A percentile compares a stretch with the other conserved stretches of the same genome.
Conservation (phyloP, 2,888 invertebrate genomes). For the Macaria notata region DNA sequence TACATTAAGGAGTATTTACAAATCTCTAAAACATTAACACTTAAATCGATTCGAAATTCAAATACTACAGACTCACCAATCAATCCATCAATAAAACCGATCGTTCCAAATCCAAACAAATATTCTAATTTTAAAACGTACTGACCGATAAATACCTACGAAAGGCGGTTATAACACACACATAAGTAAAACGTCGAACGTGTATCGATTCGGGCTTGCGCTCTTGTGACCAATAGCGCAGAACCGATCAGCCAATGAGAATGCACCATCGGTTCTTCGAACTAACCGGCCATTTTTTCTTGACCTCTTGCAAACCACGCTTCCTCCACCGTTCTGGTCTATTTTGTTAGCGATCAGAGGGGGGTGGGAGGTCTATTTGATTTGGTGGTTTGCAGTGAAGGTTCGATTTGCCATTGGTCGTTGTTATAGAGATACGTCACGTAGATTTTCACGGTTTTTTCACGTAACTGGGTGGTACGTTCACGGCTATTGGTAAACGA, state of each 20-base stretch:
- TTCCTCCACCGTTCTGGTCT: slow-evolving; percentile 24
- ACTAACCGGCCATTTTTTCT: slow-evolving; percentile 37
- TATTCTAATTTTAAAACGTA: slow-evolving; percentile 42
- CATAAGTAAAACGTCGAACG: slow-evolving; percentile 36
- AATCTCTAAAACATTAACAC: too few species aligned
- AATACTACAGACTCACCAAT: slow-evolving; percentile 6
- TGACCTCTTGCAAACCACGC: slow-evolving; percentile 36
- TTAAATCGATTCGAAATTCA: slow-evolving; percentile 12
- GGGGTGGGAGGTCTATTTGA: slow-evolving; percentile 40
- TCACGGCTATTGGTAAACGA: slow-evolving; percentile 48
- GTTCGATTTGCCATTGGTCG: slow-evolving; percentile 77
- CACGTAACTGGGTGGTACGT: slow-evolving; percentile 48
- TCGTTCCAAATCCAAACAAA: slow-evolving; percentile 24
- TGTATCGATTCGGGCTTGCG: slow-evolving; percentile 42
- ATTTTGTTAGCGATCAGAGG: slow-evolving; percentile 23
- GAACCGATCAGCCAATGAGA: slow-evolving; percentile 83
- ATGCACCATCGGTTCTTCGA: slow-evolving; percentile 63
- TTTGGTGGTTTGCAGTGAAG: slow-evolving; percentile 47
- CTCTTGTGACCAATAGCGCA: slow-evolving; percentile 77
- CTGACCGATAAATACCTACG: slow-evolving; percentile 58
- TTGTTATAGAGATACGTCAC: slow-evolving; percentile 64
- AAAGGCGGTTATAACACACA: slow-evolving; percentile 60
- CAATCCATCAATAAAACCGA: slow-evolving; percentile 17
- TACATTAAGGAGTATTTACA: too few species aligned
- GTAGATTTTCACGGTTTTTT: slow-evolving; percentile 73